Percentiles rank a stretch among this genome's conserved stretches.
phyloP scores from a whole-genome alignment of 1,140 invertebrate genomes.

The Cotesia vestalis region DNA sequence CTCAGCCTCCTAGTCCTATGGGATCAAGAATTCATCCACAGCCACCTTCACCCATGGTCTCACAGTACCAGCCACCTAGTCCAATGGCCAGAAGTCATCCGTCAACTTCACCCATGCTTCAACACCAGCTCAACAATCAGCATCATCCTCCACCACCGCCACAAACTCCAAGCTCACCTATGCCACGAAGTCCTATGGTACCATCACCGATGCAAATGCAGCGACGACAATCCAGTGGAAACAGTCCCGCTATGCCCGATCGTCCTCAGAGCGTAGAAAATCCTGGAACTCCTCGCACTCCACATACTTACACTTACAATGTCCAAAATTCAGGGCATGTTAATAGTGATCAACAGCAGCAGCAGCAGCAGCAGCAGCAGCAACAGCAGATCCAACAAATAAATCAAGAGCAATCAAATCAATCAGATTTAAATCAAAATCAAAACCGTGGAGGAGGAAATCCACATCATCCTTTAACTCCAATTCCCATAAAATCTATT shows the following conservation, averaged over 20 bases:
- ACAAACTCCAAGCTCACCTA: constrained; percentile 64
- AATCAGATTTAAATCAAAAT: constrained; percentile 50
- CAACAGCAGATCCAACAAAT: constrained; percentile 52
- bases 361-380: too few species aligned
- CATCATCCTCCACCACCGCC: constrained; percentile 59
- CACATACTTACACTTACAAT: constrained; percentile 53
- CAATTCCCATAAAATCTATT: constrained; percentile 63
- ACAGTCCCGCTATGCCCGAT: constrained; percentile 69
- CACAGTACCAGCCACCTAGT: constrained; percentile 64
- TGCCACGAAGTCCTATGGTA: constrained; percentile 68
- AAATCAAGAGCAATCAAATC: constrained; percentile 44
- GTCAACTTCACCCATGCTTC: constrained; percentile 63
- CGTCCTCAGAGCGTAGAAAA: constrained; percentile 70
- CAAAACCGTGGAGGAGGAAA: constrained; percentile 62
- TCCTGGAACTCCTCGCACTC: constrained; percentile 67
- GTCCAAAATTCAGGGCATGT: constrained; percentile 54
- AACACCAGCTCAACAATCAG: constrained; percentile 55
- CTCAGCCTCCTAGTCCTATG: constrained; percentile 64
- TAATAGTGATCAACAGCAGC: constrained; percentile 51
- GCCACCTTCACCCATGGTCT: constrained; percentile 62
- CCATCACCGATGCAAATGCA: constrained; percentile 68
- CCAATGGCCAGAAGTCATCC: constrained; percentile 61
- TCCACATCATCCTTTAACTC: constrained; percentile 66
- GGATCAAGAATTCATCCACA: constrained; percentile 56
- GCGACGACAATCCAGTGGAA: constrained; percentile 66